These are phyloP conservation scores for Cephalotes varians DNA, from an alignment of 2,888 invertebrate species.

Conservation along the genomic window DNA sequence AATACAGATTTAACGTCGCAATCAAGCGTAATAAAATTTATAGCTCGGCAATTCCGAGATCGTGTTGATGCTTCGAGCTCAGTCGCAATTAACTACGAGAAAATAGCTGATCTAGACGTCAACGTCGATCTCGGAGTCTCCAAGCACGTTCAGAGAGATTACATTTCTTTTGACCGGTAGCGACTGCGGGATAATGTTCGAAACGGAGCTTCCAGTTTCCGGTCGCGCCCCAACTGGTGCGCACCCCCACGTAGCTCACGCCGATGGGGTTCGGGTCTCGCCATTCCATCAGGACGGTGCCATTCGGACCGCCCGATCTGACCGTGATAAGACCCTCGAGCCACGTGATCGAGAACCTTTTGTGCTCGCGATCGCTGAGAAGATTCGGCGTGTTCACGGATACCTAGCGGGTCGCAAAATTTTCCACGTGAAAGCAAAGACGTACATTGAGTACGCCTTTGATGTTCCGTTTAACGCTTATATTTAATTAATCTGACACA, in stretches of 20 bases:
- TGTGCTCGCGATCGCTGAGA: constrained; percentile 87
- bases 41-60: constrained; percentile 58
- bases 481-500: background rate
- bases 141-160: constrained; percentile 42
- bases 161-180: constrained; percentile 63
- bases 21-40: constrained; percentile 47
- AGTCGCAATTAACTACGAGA: background rate
- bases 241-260: constrained; percentile 88
- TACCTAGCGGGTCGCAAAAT: constrained; percentile 84
- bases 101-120: background rate
- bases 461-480: background rate
- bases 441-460: background rate
- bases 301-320: constrained; percentile 86
- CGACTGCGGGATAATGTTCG: constrained; percentile 73
- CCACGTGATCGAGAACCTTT: constrained; percentile 88
- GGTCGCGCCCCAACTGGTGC: constrained; percentile 89
- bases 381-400: constrained; percentile 88
- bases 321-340: constrained; percentile 87
- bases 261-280: constrained; percentile 88
- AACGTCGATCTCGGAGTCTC: constrained; percentile 28
- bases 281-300: constrained; percentile 88
- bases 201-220: constrained; percentile 88
- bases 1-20: constrained; percentile 28
- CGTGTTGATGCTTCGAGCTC: constrained; percentile 14
- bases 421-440: constrained; percentile 28